Evolutionary conservation across 2,113 vertebrate species (phyloP).

Genomic region (Salvelinus alpinus): DNA sequence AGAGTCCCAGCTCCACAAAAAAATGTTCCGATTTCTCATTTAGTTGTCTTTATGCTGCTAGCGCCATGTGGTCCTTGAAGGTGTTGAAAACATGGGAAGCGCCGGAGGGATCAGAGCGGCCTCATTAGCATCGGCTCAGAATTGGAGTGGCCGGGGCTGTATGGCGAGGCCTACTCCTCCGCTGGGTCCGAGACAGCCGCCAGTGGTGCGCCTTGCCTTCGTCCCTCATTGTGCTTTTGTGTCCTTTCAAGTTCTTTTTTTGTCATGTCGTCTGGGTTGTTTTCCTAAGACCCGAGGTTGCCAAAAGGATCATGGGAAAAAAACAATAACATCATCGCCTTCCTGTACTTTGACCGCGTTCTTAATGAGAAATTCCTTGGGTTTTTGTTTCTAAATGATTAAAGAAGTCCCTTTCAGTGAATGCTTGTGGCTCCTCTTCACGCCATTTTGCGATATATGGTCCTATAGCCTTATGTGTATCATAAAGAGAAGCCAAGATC

Average conservation of each 20-base stretch:
- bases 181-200: conserved; percentile 82
- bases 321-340: conserved; percentile 37
- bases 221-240: conserved; percentile 91
- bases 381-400: neutral
- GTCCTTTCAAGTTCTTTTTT: conserved; percentile 78
- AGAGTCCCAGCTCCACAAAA: conserved; percentile 77
- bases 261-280: conserved; percentile 74
- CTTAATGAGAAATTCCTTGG: neutral
- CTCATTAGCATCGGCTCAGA: conserved; percentile 98
- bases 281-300: conserved; percentile 81
- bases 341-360: conserved; percentile 67
- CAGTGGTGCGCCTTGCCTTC: conserved; percentile 81
- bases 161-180: conserved; percentile 83
- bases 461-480: too few relatives aligned
- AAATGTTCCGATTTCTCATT: conserved; percentile 96
- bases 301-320: conserved; percentile 91
- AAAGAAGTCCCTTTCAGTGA: neutral
- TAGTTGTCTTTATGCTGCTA: conserved; percentile 99
- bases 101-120: conserved; percentile 96
- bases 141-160: conserved; percentile 90
- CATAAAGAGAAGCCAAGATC: too few relatives aligned
- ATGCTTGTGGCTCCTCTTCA: neutral
- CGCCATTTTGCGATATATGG: neutral
- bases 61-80: conserved; percentile 99
- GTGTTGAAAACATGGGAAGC: conserved; percentile 99